Percentiles rank a stretch among this genome's conserved stretches.
Evolutionary conservation across 2,888 invertebrate genomes (phyloP).

Genomic region (Sturmia bella): DNA sequence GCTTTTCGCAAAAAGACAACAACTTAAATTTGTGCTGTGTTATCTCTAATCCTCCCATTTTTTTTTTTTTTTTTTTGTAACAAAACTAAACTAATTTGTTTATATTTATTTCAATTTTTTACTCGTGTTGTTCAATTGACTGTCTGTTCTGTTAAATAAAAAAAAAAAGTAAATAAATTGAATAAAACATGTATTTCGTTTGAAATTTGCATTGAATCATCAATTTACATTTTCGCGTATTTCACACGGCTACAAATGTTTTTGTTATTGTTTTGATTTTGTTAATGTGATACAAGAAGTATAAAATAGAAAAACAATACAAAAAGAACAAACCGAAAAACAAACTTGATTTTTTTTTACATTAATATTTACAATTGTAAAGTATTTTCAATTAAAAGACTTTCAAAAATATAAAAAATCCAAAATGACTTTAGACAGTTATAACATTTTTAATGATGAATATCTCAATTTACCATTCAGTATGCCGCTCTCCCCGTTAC

Average conservation of each 20-base stretch:
- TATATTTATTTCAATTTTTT: slow-evolving; percentile 31
- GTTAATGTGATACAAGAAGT: slow-evolving; percentile 53
- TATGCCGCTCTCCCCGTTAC: slow-evolving; percentile 80
- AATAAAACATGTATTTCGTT: slow-evolving; percentile 54
- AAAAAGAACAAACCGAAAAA: slow-evolving; percentile 27
- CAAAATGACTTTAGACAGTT: slow-evolving; percentile 80
- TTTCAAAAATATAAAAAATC: slow-evolving; percentile 20
- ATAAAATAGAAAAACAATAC: background rate
- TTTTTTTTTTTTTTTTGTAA: slow-evolving; percentile 6
- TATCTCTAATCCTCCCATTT: slow-evolving; percentile 13
- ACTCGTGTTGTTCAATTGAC: slow-evolving; percentile 12
- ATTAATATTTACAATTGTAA: slow-evolving; percentile 14
- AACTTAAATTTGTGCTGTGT: slow-evolving; percentile 27
- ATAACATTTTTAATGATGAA: slow-evolving; percentile 78
- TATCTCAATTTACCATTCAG: slow-evolving; percentile 78
- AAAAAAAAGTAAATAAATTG: background rate
- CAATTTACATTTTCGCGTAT: slow-evolving; percentile 50
- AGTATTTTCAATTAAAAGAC: slow-evolving; percentile 42
- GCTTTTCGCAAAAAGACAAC: slow-evolving; percentile 6
- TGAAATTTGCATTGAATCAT: slow-evolving; percentile 67
- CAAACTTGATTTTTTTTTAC: slow-evolving; percentile 16
- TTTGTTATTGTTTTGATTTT: slow-evolving; percentile 56
- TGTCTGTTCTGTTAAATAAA: background rate
- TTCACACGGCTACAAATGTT: slow-evolving; percentile 28
- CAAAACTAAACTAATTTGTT: slow-evolving; percentile 54